A percentile compares a stretch with the other conserved stretches of the same genome.
Evolutionary conservation across 2,888 invertebrate species (phyloP).

Genomic region (Electrophaes corylata): DNA sequence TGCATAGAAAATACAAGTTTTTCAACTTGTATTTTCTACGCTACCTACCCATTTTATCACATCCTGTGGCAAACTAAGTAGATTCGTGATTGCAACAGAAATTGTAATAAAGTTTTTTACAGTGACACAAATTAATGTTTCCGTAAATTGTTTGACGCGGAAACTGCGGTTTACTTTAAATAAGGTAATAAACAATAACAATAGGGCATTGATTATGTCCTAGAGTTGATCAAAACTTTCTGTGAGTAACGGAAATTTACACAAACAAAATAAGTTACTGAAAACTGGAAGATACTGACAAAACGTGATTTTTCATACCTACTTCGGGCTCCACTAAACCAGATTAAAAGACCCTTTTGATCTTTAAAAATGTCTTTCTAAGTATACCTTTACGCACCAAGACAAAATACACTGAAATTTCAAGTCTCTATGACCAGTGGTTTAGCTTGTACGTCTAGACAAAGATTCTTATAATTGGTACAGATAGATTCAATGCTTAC

Average conservation of each 20-base stretch:
- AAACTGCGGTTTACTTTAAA: slow-evolving; percentile 9
- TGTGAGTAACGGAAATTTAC: background rate
- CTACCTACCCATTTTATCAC: background rate
- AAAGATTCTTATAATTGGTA: too few relatives aligned
- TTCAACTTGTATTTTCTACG: background rate
- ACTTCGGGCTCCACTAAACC: too few relatives aligned
- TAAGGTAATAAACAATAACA: slow-evolving; percentile 7
- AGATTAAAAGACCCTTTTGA: too few relatives aligned
- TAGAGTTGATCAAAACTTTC: background rate
- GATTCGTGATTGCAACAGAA: slow-evolving; percentile 8
- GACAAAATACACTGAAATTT: too few relatives aligned
- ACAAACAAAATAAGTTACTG: background rate
- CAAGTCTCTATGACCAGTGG: too few relatives aligned
- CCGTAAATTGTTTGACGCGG: slow-evolving; percentile 16
- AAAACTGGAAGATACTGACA: too few relatives aligned
- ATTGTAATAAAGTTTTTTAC: slow-evolving; percentile 12
- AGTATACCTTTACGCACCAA: too few relatives aligned
- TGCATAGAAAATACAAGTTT: background rate
- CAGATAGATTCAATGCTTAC: too few relatives aligned
- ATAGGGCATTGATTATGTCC: background rate
- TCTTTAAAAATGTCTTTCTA: too few relatives aligned
- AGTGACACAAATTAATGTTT: slow-evolving; percentile 19
- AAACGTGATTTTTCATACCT: too few relatives aligned
- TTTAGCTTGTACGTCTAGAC: too few relatives aligned
- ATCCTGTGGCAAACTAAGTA: background rate